Conservation (phyloP, 2,797 vertebrate species). For the Clamator glandarius region DNA sequence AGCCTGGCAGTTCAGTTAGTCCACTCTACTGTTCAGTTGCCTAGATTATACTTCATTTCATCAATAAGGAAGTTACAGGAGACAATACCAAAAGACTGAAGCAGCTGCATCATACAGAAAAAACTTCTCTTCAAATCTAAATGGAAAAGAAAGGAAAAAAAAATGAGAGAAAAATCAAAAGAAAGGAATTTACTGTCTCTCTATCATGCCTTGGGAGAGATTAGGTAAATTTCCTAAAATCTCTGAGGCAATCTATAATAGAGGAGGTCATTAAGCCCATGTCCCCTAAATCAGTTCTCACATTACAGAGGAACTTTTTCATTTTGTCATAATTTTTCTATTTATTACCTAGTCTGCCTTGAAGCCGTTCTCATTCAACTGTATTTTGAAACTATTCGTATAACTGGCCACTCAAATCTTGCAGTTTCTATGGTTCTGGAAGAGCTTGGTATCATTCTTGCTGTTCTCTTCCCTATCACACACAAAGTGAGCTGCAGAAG, state of each 20-base stretch:
- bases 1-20: not conserved
- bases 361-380: constrained; percentile 14
- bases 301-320: constrained; percentile 25
- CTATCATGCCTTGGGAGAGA: constrained; percentile 1
- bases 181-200: not conserved
- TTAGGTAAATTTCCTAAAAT: constrained; percentile 30
- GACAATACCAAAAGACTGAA: not conserved
- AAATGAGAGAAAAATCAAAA: not conserved
- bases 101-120: not conserved
- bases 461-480: constrained; percentile 38
- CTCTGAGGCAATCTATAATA: constrained; percentile 27
- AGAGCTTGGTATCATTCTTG: constrained; percentile 43
- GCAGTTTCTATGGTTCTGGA: constrained; percentile 47
- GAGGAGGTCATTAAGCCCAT: constrained; percentile 32
- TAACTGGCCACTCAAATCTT: constrained; percentile 21
- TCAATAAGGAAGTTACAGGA: not conserved
- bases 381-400: constrained; percentile 28
- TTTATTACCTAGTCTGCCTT: constrained; percentile 52
- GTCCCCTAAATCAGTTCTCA: constrained; percentile 11
- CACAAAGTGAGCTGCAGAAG: constrained; percentile 60
- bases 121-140: not conserved
- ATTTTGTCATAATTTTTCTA: constrained; percentile 54
- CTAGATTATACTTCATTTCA: not conserved
- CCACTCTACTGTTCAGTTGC: not conserved
- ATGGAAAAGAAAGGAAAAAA: not conserved